These are phyloP conservation scores for Pangasius macronema DNA, from an alignment of 2,797 vertebrate species.

Conservation along the genomic window DNA sequence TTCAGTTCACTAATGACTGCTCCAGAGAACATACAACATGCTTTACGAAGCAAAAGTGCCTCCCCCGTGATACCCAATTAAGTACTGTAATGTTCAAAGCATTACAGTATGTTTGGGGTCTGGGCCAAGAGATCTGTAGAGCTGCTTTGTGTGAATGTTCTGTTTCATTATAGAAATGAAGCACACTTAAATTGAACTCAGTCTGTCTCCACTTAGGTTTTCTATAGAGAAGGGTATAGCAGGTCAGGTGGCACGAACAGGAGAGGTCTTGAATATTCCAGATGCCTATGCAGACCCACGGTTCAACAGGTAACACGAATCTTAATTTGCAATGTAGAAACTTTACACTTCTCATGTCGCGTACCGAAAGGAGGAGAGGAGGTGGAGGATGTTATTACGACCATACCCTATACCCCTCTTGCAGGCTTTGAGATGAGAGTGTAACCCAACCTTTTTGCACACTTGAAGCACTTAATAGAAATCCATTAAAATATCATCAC, in stretches of 20 bases:
- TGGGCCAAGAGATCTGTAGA: not conserved
- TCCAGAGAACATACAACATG: not conserved
- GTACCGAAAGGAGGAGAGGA: no score
- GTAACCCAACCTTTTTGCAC: not conserved
- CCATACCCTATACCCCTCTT: no score
- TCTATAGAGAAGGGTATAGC: conserved; percentile 99
- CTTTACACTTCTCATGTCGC: not conserved
- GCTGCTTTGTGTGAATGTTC: not conserved
- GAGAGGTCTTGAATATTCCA: conserved; percentile 97
- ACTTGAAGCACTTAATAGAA: not conserved
- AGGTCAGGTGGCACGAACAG: conserved; percentile 95
- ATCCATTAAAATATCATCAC: not conserved
- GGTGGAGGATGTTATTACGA: no score
- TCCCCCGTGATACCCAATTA: not conserved
- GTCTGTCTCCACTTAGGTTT: conserved; percentile 79
- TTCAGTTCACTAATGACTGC: not conserved
- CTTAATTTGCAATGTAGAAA: not conserved
- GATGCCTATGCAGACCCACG: conserved; percentile 99
- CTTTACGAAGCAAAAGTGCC: not conserved
- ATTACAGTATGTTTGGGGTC: not conserved
- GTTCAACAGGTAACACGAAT: conserved; percentile 88
- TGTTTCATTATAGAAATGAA: not conserved
- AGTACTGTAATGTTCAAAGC: not conserved
- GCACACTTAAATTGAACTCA: not conserved
- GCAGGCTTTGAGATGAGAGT: no score